Evolutionary conservation across 2,113 vertebrate species (phyloP).

Genomic region (Mobula birostris): DNA sequence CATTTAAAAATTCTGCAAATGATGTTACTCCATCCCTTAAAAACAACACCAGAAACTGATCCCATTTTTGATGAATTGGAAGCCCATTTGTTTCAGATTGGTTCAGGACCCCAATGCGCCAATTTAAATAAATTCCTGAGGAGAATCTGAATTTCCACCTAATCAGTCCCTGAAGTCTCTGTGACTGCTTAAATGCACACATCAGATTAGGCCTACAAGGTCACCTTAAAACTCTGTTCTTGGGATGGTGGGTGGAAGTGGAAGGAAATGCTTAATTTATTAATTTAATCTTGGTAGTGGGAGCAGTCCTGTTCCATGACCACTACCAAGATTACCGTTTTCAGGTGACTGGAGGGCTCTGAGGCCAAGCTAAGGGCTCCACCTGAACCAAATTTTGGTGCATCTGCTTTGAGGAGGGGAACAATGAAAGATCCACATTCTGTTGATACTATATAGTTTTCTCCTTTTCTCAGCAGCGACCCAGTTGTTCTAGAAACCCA

Average conservation of each 20-base stretch:
- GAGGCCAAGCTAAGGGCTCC: background rate
- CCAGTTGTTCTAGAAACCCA: background rate
- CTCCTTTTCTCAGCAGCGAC: too few species aligned
- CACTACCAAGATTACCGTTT: background rate
- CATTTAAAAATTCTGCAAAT: conserved; percentile 27
- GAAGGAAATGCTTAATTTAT: too few species aligned
- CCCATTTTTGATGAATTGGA: background rate
- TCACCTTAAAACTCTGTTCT: background rate
- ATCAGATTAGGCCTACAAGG: background rate
- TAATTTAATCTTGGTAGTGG: background rate
- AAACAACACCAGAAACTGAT: background rate
- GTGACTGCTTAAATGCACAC: background rate
- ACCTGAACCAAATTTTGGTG: background rate
- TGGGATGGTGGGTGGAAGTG: background rate
- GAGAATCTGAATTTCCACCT: background rate
- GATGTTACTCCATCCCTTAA: background rate
- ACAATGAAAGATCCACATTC: background rate
- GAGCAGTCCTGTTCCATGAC: too few species aligned
- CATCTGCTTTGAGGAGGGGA: background rate
- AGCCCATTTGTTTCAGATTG: background rate
- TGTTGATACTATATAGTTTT: too few species aligned
- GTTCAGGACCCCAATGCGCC: background rate
- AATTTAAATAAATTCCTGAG: background rate
- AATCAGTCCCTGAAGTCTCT: background rate
- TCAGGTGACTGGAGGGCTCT: background rate